phyloP scores from a whole-genome alignment of 2,113 vertebrate species.

The Garra rufa region DNA sequence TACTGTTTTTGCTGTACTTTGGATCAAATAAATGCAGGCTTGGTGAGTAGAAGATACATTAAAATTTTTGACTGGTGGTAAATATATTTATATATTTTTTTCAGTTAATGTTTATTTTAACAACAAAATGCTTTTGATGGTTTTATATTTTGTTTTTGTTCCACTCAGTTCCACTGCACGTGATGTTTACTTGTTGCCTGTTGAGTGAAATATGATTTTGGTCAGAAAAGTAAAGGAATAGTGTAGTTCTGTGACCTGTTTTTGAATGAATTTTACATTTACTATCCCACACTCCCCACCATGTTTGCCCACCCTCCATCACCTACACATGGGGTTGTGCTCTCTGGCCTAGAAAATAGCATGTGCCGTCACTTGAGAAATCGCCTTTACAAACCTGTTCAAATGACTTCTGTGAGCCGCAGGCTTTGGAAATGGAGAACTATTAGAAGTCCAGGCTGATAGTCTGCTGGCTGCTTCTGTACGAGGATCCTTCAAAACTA shows the following conservation, averaged over 20 bases:
- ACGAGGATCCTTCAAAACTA: slow-evolving; percentile 59
- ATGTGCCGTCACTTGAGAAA: slow-evolving; percentile 6
- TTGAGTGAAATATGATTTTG: background rate
- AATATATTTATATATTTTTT: too few relatives aligned
- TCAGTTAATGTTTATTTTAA: too few relatives aligned
- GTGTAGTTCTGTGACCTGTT: background rate
- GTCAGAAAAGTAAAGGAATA: too few relatives aligned
- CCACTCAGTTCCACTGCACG: too few relatives aligned
- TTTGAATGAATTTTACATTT: background rate
- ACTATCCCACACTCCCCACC: background rate
- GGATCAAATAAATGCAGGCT: too few relatives aligned
- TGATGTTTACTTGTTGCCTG: background rate
- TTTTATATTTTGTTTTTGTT: too few relatives aligned
- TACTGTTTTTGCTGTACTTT: too few relatives aligned
- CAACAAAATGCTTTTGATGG: too few relatives aligned
- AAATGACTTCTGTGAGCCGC: slow-evolving; percentile 48
- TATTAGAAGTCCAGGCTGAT: slow-evolving; percentile 4
- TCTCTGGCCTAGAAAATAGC: slow-evolving; percentile 21
- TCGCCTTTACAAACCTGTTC: slow-evolving; percentile 44
- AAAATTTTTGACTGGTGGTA: too few relatives aligned
- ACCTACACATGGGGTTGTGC: slow-evolving; percentile 24
- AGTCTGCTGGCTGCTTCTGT: slow-evolving; percentile 25
- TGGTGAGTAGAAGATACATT: too few relatives aligned
- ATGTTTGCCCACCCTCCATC: background rate
- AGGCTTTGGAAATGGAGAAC: slow-evolving; percentile 25